These are phyloP conservation scores for Caenorhabditis becei DNA, from an alignment of 2,888 invertebrate genomes.

Conservation along the genomic window DNA sequence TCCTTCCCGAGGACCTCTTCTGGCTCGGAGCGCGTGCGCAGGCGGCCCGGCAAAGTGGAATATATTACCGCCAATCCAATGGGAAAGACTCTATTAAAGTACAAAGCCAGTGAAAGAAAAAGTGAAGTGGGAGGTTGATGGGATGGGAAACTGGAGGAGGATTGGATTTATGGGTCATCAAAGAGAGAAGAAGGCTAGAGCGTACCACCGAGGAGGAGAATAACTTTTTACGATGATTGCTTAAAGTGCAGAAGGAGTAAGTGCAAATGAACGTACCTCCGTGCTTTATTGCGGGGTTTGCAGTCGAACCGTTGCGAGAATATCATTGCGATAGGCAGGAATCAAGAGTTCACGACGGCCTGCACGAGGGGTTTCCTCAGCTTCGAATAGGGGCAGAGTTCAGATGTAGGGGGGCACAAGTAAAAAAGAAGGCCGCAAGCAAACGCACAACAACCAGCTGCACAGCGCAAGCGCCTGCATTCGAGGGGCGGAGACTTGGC, in stretches of 20 bases:
- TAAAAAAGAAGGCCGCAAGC: slow-evolving; percentile 15
- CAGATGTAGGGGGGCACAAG: slow-evolving; percentile 4
- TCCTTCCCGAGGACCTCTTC: slow-evolving; percentile 17
- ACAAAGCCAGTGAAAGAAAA: slow-evolving; percentile 5
- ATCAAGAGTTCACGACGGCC: not conserved
- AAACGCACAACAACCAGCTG: slow-evolving; percentile 45
- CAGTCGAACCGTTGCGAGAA: slow-evolving; percentile 18
- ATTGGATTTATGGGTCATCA: slow-evolving; percentile 11
- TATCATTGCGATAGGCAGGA: not conserved
- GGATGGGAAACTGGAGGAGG: slow-evolving; percentile 14
- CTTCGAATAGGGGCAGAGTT: slow-evolving; percentile 1
- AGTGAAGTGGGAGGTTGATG: slow-evolving; percentile 11
- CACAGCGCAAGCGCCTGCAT: slow-evolving; percentile 40
- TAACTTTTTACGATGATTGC: not conserved
- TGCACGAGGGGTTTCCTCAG: slow-evolving; percentile 1
- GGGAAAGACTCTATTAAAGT: slow-evolving; percentile 39
- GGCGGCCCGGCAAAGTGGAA: slow-evolving; percentile 18
- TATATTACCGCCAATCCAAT: slow-evolving; percentile 35
- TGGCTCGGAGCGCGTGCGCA: slow-evolving; percentile 7
- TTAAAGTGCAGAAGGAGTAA: not conserved
- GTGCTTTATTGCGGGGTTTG: slow-evolving; percentile 1
- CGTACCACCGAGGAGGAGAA: not conserved
- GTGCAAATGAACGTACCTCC: slow-evolving; percentile 5
- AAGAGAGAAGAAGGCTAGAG: slow-evolving; percentile 4
- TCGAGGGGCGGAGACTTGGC: slow-evolving; percentile 49